A percentile compares a stretch with the other conserved stretches of the same genome.
These are phyloP conservation scores for Drosophila kurseongensis DNA, from an alignment of 1,140 invertebrate species.

Conservation along the genomic window DNA sequence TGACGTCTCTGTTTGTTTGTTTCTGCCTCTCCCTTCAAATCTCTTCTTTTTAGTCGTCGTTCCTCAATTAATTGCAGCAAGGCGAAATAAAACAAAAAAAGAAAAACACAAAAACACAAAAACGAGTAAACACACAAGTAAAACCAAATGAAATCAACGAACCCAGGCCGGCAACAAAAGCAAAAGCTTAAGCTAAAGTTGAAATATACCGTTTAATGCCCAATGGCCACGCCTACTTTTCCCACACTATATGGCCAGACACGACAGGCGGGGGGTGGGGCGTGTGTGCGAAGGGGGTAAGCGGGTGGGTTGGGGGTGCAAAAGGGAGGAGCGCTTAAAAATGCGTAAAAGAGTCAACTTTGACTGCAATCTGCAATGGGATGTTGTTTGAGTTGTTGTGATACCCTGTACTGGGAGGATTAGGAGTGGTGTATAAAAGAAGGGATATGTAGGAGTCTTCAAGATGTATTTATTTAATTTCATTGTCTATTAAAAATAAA, in stretches of 20 bases:
- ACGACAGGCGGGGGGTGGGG: background rate
- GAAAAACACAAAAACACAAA: slow-evolving; percentile 30
- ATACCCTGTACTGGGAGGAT: slow-evolving; percentile 11
- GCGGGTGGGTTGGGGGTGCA: slow-evolving; percentile 4
- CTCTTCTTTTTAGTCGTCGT: slow-evolving; percentile 58
- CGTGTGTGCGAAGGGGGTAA: slow-evolving; percentile 6
- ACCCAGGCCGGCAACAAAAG: slow-evolving; percentile 52
- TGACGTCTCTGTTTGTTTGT: slow-evolving; percentile 75
- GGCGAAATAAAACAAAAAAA: slow-evolving; percentile 46
- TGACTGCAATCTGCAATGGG: slow-evolving; percentile 65
- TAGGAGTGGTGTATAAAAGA: background rate
- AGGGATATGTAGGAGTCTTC: too few species aligned
- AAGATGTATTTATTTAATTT: too few species aligned
- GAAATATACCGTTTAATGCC: slow-evolving; percentile 79
- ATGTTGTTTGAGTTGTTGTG: slow-evolving; percentile 54
- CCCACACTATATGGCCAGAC: slow-evolving; percentile 61
- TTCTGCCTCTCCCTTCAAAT: slow-evolving; percentile 13
- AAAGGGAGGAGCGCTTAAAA: slow-evolving; percentile 60
- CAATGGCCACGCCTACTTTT: slow-evolving; percentile 77
- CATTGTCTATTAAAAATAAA: too few species aligned
- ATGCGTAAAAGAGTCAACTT: slow-evolving; percentile 81
- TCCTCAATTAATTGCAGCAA: slow-evolving; percentile 78
- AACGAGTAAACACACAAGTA: slow-evolving; percentile 53
- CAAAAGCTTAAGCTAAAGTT: slow-evolving; percentile 74
- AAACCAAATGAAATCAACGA: slow-evolving; percentile 76